phyloP scores from a whole-genome alignment of 2,113 vertebrate species.

The Nanger granti region DNA sequence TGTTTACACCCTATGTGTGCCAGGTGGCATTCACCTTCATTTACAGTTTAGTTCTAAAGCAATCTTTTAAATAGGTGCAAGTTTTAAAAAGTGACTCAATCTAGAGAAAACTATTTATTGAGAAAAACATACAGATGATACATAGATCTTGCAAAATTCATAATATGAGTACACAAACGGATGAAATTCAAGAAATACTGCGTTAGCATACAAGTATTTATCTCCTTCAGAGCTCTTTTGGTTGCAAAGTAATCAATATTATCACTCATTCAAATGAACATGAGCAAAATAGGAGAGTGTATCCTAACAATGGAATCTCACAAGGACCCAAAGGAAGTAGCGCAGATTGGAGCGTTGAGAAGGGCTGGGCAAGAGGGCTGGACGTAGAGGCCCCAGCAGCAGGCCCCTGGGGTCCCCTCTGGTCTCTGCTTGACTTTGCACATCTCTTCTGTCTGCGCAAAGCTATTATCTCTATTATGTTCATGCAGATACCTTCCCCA shows the following conservation, averaged over 20 bases:
- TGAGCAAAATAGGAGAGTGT: background rate
- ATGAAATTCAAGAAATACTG: background rate
- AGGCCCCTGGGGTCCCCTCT: background rate
- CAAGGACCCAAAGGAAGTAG: background rate
- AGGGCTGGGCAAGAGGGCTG: background rate
- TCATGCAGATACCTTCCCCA: background rate
- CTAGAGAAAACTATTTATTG: conserved; percentile 49
- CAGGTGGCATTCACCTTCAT: background rate
- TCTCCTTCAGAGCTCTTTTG: background rate
- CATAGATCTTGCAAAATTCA: background rate
- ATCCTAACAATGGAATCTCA: background rate
- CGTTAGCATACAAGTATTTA: background rate
- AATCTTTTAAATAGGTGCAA: background rate
- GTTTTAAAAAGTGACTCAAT: conserved; percentile 1
- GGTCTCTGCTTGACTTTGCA: background rate
- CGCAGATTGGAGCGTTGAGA: background rate
- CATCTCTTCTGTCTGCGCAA: background rate
- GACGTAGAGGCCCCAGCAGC: background rate
- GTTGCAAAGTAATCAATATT: background rate
- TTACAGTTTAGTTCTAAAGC: background rate
- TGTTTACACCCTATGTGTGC: background rate
- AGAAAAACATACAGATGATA: background rate
- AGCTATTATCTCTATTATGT: background rate
- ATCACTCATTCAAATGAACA: background rate
- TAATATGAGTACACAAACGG: background rate